phyloP scores from a whole-genome alignment of 2,888 invertebrate genomes.

The Pheosia gnoma region DNA sequence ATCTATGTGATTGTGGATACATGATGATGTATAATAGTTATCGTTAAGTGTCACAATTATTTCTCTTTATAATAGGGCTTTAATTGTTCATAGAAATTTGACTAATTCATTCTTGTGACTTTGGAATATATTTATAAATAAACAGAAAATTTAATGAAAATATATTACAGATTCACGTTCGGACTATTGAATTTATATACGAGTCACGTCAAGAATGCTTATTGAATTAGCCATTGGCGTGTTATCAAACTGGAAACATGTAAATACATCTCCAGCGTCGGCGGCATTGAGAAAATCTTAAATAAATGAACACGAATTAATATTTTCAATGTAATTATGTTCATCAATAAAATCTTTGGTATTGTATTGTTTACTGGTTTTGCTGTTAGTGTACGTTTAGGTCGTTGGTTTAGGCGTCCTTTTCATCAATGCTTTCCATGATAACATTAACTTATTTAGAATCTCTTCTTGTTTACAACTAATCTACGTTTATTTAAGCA shows the following conservation, averaged over 20 bases:
- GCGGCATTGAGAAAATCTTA: not conserved
- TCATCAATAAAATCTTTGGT: not conserved
- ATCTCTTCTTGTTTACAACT: too few relatives aligned
- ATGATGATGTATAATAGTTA: not conserved
- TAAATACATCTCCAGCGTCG: not conserved
- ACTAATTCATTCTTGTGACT: constrained; percentile 35
- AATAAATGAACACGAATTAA: not conserved
- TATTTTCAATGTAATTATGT: not conserved
- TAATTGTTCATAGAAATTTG: constrained; percentile 21
- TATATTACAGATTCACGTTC: constrained; percentile 39
- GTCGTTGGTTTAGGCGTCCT: too few relatives aligned
- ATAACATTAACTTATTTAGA: too few relatives aligned
- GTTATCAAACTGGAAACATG: not conserved
- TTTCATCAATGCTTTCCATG: too few relatives aligned
- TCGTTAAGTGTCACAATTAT: constrained; percentile 5
- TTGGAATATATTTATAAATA: constrained; percentile 38
- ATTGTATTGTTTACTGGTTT: constrained; percentile 8
- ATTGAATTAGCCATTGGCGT: constrained; percentile 13
- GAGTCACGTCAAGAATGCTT: constrained; percentile 35
- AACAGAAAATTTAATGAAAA: constrained; percentile 33
- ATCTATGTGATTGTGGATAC: too few relatives aligned
- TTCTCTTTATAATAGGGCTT: constrained; percentile 17
- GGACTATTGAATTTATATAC: constrained; percentile 28
- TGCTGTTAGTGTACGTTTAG: not conserved
- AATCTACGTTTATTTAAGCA: too few relatives aligned